Evolutionary conservation across 2,113 vertebrate genomes (phyloP).

Genomic region (Meleagris gallopavo): DNA sequence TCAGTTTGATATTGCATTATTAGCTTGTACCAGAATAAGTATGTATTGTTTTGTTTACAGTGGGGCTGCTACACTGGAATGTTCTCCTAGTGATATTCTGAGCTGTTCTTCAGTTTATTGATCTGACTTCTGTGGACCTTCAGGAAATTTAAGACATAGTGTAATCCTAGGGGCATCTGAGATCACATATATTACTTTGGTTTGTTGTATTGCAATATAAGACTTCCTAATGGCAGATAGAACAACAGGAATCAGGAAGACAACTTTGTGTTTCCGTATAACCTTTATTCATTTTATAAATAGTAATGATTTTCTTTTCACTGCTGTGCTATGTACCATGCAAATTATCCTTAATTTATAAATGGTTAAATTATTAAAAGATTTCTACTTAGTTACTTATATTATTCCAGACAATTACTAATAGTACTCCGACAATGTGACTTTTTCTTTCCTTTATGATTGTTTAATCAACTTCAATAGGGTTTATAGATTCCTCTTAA

Average conservation of each 20-base stretch:
- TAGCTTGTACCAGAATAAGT: not conserved
- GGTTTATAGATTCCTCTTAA: not conserved
- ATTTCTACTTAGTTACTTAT: not conserved
- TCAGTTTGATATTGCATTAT: not conserved
- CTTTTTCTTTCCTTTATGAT: not conserved
- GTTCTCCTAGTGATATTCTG: not conserved
- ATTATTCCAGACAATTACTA: not conserved
- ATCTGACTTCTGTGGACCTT: not conserved
- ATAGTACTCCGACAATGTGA: not conserved
- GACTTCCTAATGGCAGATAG: not conserved
- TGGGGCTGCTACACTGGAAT: not conserved
- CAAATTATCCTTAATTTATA: not conserved
- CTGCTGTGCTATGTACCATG: not conserved
- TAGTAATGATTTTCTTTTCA: not conserved
- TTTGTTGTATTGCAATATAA: not conserved
- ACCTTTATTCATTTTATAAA: not conserved
- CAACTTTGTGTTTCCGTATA: not conserved
- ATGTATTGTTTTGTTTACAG: not conserved
- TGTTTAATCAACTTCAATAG: not conserved
- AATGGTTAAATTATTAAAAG: not conserved
- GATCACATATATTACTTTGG: not conserved
- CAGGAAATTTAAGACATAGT: not conserved
- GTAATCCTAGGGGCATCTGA: not conserved
- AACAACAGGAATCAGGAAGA: not conserved
- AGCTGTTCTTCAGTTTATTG: not conserved